Evolutionary conservation across 2,888 invertebrate genomes (phyloP).

Genomic region (Dilophus febrilis): DNA sequence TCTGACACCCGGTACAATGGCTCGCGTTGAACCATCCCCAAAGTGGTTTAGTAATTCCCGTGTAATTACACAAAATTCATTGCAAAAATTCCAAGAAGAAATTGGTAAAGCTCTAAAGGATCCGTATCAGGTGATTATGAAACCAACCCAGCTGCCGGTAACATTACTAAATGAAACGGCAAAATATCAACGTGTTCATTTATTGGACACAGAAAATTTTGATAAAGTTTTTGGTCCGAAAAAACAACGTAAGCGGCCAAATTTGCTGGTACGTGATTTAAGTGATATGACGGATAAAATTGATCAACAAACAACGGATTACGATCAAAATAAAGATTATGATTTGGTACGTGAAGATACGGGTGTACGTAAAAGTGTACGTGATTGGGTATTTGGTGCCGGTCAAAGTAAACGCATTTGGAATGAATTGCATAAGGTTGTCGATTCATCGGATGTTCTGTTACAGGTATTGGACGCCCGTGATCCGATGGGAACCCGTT

Average conservation of each 20-base stretch:
- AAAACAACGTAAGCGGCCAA: conserved; percentile 79
- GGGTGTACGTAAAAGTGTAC: conserved; percentile 61
- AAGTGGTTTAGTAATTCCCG: conserved; percentile 99
- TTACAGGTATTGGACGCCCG: conserved; percentile 92
- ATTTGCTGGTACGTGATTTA: conserved; percentile 55
- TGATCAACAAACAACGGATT: conserved; percentile 53
- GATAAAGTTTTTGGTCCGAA: conserved; percentile 91
- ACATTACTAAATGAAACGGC: conserved; percentile 84
- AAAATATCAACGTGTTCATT: conserved; percentile 79
- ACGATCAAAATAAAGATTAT: conserved; percentile 65
- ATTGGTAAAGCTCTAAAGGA: conserved; percentile 87
- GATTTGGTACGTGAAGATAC: conserved; percentile 69
- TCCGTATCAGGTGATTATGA: conserved; percentile 96
- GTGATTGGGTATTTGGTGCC: conserved; percentile 90
- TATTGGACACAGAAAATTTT: conserved; percentile 90
- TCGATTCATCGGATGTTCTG: conserved; percentile 96
- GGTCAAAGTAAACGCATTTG: conserved; percentile 95
- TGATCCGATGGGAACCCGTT: conserved; percentile 93
- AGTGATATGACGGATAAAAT: conserved; percentile 59
- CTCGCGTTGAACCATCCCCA: conserved; percentile 91
- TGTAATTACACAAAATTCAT: conserved; percentile 80
- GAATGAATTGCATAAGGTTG: conserved; percentile 97
- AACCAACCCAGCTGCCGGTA: conserved; percentile 84
- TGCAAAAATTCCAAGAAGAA: conserved; percentile 85
- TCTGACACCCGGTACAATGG: conserved; percentile 73